A percentile compares a stretch with the other conserved stretches of the same genome.
Conservation (phyloP, 1,140 invertebrate genomes). For the Drosophila ercepeae region DNA sequence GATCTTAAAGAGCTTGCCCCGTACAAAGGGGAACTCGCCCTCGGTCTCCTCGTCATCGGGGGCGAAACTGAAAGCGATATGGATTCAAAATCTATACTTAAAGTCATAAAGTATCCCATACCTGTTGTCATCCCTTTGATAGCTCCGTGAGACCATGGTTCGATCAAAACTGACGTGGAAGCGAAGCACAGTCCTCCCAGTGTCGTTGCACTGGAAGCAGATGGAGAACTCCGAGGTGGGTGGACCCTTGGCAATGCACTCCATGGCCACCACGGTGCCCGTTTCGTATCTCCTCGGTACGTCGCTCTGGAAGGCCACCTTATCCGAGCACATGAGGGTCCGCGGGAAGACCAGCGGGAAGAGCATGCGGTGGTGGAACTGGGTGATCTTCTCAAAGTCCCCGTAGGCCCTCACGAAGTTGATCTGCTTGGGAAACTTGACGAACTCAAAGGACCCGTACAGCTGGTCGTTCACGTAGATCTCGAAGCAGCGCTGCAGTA, state of each 20-base stretch:
- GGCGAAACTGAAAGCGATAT: constrained; percentile 49
- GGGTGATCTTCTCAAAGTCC: constrained; percentile 80
- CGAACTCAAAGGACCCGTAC: constrained; percentile 78
- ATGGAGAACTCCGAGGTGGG: constrained; percentile 79
- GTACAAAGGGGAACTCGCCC: constrained; percentile 79
- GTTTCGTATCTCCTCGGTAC: constrained; percentile 75
- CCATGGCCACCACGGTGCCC: constrained; percentile 80
- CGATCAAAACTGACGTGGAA: constrained; percentile 79
- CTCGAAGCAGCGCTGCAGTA: constrained; percentile 78
- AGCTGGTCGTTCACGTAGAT: constrained; percentile 81
- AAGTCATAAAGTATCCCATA: too few relatives aligned
- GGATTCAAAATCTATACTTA: too few relatives aligned
- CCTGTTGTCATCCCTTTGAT: constrained; percentile 77
- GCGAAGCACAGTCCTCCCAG: constrained; percentile 71
- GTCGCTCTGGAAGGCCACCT: constrained; percentile 79
- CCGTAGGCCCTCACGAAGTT: constrained; percentile 76
- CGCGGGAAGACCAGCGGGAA: constrained; percentile 78
- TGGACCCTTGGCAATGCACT: constrained; percentile 80
- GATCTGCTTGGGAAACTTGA: constrained; percentile 81
- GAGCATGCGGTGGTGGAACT: constrained; percentile 81
- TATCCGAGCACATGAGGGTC: constrained; percentile 68
- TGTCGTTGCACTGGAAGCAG: constrained; percentile 82
- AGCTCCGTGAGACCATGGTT: constrained; percentile 70
- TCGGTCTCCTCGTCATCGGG: constrained; percentile 79
- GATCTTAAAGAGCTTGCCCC: constrained; percentile 80